Evolutionary conservation across 1,140 invertebrate species (phyloP), one percentile per base, ranked within the genome.

Genomic region (Leptinotarsa undecemlineata): DNA sequence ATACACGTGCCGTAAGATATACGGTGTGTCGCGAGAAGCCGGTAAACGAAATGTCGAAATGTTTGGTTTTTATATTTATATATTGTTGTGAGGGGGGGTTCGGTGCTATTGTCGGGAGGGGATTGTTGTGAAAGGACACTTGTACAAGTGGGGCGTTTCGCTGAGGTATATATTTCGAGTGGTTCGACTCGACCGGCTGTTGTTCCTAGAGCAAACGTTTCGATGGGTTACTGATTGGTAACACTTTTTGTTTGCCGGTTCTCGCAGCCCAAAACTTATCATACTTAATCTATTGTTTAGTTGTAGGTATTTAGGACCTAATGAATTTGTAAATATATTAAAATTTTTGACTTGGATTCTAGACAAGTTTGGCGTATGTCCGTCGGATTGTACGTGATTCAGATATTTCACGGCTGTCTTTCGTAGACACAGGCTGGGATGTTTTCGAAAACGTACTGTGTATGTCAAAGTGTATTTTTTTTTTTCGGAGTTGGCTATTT

Each of bases 301-400:
- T 72, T 72, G 71, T 72, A 72, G 71, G 63, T 72, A 72, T 72
- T 72, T 72, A 72, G 71, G 61, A 72, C 47, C 21, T 73, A 68
- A 73, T 57, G 17, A 51, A 71, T 62, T 68, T 73, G 72, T 73
- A 73, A 42, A 73, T 73, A 57, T 57, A 48, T 68, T 71, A 48
- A 21, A 19, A n/a, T 48, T 19, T 21, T 72, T n/a, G 62, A 47
- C 23, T 21, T 72, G 2, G 62, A 47, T 42, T 73, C 63, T 73
- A 68, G 72, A 73, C 72, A 73, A 73, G 48, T 73, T 73, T 73
- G 64, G 70, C 23, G 33, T 51, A 17, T 57, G 15, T 57, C 2
- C 51, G 15, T 17, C 51, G 33, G 15, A 3, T 57, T 57, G n/a
- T n/a, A n/a, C n/a, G n/a, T n/a, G n/a, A n/a, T n/a, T n/a, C n/a